These are phyloP conservation scores for Neosilurus mollespiculum DNA, from an alignment of 2,797 vertebrate genomes.

Conservation along the genomic window DNA sequence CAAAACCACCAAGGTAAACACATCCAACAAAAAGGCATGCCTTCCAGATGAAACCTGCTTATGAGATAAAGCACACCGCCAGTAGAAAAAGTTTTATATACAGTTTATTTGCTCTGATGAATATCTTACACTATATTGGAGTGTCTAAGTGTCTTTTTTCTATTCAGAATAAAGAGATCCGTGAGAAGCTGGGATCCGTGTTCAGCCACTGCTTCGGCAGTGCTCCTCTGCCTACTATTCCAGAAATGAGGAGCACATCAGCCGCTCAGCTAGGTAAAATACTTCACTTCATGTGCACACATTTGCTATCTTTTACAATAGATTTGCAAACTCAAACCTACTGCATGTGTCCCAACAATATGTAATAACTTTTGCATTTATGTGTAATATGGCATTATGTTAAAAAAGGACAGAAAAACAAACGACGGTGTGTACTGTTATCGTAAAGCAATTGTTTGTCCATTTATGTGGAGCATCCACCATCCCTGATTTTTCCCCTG, in stretches of 20 bases:
- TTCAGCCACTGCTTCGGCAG: slow-evolving; percentile 83
- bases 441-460: neutral
- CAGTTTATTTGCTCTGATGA: neutral
- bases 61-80: neutral
- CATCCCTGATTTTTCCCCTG: too few relatives aligned
- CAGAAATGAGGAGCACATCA: slow-evolving; percentile 72
- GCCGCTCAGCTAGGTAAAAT: slow-evolving; percentile 78
- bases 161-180: slow-evolving; percentile 81
- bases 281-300: neutral
- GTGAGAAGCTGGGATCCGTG: slow-evolving; percentile 79
- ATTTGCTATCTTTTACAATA: too few relatives aligned
- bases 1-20: slow-evolving; percentile 81
- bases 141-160: neutral
- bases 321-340: neutral
- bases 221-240: slow-evolving; percentile 77
- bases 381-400: too few relatives aligned
- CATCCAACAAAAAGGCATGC: neutral
- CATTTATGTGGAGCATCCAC: neutral
- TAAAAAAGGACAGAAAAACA: neutral
- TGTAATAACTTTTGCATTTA: neutral
- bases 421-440: neutral
- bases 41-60: neutral
- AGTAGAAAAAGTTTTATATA: neutral
- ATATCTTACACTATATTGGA: neutral
- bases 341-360: too few relatives aligned